Evolutionary conservation across 2,888 invertebrate species (phyloP), one percentile per base, ranked within the genome.

Genomic region (Vesta saturnalis): DNA sequence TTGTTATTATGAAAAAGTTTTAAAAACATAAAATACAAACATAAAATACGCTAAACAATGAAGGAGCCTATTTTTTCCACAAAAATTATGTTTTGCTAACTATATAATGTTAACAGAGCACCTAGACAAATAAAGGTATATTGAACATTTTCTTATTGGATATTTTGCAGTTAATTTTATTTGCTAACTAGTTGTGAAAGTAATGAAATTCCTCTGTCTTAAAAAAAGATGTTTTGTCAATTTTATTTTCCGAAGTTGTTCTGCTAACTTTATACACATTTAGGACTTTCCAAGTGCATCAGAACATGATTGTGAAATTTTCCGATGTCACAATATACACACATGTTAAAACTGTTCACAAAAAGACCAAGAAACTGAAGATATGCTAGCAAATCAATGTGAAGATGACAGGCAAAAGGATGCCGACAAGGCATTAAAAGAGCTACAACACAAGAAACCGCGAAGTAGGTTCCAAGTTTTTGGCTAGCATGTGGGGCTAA

Each of bases 281-380:
- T n/a, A 47, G 15, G 47, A 47, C 47, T 12, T 47, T 47, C n/a
- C 14, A 47, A 47, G 47, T 47, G n/a, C 47, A 47, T 47, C 47
- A 14, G 47, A 47, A 47, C 14, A 47, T 47, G 14, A 12, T 47
- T 47, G 8, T 47, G 15, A 14, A 47, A 47, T 12, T n/a, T n/a
- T n/a, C n/a, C n/a, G n/a, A n/a, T n/a, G n/a, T 47, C 47, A 47
- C 47, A 47, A 47, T 47, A 47, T 47, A 47, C 47, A 8, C 47
- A 47, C n/a, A 14, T n/a, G 47, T 47, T 47, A n/a, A 47, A 47
- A 10, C 47, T 47, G 4, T 47, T 47, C 15, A 47, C 47, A 47
- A 47, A 47, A 47, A 15, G 8, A 47, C 47, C 6, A 47, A 12
- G 15, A 47, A 47, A 10, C 15, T 10, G 15, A 47, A 15, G 15